Evolutionary conservation across 2,113 vertebrate genomes (phyloP), one percentile per base, ranked within the genome.

Genomic region (Eonycteris spelaea): DNA sequence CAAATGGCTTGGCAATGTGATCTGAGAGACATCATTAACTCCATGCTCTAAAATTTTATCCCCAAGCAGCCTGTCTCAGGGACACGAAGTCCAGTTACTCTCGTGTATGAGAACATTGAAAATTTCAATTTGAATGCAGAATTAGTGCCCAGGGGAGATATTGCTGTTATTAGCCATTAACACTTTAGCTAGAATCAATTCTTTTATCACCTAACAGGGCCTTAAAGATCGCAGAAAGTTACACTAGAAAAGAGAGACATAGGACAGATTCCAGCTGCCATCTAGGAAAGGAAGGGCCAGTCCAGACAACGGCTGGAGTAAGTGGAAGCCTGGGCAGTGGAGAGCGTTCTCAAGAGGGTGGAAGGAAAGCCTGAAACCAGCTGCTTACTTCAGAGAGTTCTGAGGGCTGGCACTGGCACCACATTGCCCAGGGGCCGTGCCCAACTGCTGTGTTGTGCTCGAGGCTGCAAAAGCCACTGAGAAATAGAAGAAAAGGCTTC

Each of bases 131-230:
- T 35, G 28, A 86, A 68, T n/a, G 16, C 13, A 73, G 30, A 80
- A 65, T n/a, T 67, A 73, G 22, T 75, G 80, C 33, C 77, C 79
- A 67, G n/a, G 74, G 71, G 45, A 86, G 26, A 67, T 16, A 18
- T 14, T 70, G 55, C 43, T 79, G 7, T 61, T 77, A 59, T 82
- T 77, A 95, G 78, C 22, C 73, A 82, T 78, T 93, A 78, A 83
- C n/a, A 68, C 61, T 61, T 70, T 73, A 93, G 75, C 86, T 94
- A 79, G 70, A 93, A 87, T 92, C 45, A 38, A 67, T 77, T 75
- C 18, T 78, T 94, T 51, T 68, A 22, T 90, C 74, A 86, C 30
- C 45, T 53, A 48, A 88, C 24, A 55, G 24, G 24, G 8, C 38
- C 53, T 82, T 55, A 33, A 86, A 83, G 63, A 83, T 79, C 33